A percentile compares a stretch with the other conserved stretches of the same genome.
These are phyloP conservation scores for Pipistrellus kuhlii DNA, from an alignment of 2,797 vertebrate genomes.

Conservation along the genomic window DNA sequence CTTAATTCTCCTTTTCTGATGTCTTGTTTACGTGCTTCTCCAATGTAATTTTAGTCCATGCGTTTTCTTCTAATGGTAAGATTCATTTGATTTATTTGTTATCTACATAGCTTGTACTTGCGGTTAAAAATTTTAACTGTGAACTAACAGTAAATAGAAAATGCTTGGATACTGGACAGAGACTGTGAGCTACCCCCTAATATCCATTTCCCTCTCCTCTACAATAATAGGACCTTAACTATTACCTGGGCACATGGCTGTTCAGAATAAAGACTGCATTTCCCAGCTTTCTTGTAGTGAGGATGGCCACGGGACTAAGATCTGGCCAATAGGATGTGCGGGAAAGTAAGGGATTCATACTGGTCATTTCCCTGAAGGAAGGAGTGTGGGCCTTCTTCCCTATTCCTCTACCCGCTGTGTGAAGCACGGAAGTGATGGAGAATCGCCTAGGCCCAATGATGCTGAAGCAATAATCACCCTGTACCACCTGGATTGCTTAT, in stretches of 20 bases:
- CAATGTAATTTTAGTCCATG: neutral
- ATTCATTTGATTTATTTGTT: constrained; percentile 33
- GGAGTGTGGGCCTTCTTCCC: neutral
- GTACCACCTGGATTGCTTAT: neutral
- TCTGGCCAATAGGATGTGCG: neutral
- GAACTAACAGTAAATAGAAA: neutral
- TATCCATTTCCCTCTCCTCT: neutral
- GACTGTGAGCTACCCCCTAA: neutral
- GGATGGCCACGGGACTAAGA: neutral
- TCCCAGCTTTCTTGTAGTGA: neutral
- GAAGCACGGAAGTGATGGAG: neutral
- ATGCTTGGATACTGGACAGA: neutral
- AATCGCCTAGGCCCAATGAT: neutral
- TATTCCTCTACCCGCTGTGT: neutral
- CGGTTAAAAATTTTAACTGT: neutral
- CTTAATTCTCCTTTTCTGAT: neutral
- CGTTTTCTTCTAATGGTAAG: constrained; percentile 9
- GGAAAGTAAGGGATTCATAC: neutral
- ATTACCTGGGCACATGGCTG: neutral
- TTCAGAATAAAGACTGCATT: neutral
- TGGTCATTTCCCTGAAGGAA: neutral
- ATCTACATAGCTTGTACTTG: neutral
- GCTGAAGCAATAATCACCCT: neutral
- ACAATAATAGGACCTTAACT: neutral
- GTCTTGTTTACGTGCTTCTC: neutral